Percentiles rank a stretch among this genome's conserved stretches.
These are phyloP conservation scores for Chrysaora quinquecirrha DNA, from an alignment of 30 jellyfish, hydroid and myxozoan species.

Conservation along the genomic window DNA sequence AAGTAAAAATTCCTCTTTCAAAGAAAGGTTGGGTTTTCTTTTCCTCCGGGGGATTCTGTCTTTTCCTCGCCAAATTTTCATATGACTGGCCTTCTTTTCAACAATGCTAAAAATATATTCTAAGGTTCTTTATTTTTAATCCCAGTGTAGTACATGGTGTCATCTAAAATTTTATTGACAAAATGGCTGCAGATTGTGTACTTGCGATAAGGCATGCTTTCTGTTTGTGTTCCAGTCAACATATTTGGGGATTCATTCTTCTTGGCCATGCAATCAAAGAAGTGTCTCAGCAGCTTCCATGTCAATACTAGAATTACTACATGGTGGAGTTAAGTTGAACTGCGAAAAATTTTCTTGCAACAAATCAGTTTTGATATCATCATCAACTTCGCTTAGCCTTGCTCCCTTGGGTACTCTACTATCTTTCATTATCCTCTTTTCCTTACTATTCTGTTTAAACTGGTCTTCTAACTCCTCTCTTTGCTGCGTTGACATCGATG, in stretches of 20 bases:
- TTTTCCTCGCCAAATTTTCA: background rate
- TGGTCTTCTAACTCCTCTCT: background rate
- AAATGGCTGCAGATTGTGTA: background rate
- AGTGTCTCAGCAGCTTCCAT: no score
- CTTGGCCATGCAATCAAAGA: no score
- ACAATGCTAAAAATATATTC: background rate
- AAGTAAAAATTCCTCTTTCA: background rate
- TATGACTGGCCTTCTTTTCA: background rate
- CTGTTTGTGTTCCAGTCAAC: background rate
- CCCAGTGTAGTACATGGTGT: background rate
- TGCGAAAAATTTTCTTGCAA: background rate
- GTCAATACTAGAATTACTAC: no score
- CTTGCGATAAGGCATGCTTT: background rate
- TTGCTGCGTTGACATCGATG: background rate
- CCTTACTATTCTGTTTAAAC: background rate
- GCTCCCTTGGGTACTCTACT: background rate
- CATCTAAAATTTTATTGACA: background rate
- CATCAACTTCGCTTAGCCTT: background rate
- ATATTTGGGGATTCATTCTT: no score
- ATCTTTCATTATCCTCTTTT: background rate
- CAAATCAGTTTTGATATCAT: background rate
- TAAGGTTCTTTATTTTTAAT: background rate
- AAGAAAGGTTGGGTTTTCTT: background rate
- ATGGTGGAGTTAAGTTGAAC: background rate
- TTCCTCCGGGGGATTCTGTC: background rate